Evolutionary conservation across 2,888 invertebrate genomes (phyloP), one percentile per base, ranked within the genome.

Genomic region (Punctoribates punctum): DNA sequence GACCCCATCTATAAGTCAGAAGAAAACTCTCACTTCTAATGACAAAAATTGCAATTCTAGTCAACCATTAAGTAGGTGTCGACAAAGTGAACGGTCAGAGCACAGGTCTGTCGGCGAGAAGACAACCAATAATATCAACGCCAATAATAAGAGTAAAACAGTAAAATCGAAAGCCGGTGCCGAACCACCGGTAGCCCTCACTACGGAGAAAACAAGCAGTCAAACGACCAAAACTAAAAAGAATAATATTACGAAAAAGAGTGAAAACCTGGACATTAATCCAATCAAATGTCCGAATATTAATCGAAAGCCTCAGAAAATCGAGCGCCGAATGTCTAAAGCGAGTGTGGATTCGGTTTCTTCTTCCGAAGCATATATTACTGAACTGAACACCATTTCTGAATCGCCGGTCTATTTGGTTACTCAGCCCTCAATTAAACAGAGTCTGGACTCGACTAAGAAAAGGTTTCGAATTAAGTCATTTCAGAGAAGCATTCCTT

Each of bases 331-430:
- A 20, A 42, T 70, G 70, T 70, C 70, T 23, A 70, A 70, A 42
- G 70, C 70, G 5, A 70, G 70, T 23, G 20, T 70, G 5, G 70
- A 70, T 42, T 70, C 70, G 3, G 23, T 70, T 13, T 70, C 70
- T 23, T 70, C 70, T 34, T 70, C 70, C 15, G 70, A 70, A 29
- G 70, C 70, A 2, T 70, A 70, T 42, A 3, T 70, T 0, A 70
- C 42, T 42, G 70, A 70, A 70, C 70, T 42, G 17, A 70, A 46
- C 70, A 23, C 20, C 23, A 48, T 72, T 1, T 29, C 62, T 11
- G 73, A 76, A 27, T 29, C 57, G 17, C 76, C 76, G 17, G 34
- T 76, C 11, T 76, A 60, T 76, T 38, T 76, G 76, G 76, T 76
- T n/a, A 76, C 76, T 13, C 46, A 48, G 11, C 76, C 76, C 1